A percentile compares a stretch with the other conserved stretches of the same genome.
Conservation (phyloP, 1,140 invertebrate species). For the Drosophila prosaltans region DNA sequence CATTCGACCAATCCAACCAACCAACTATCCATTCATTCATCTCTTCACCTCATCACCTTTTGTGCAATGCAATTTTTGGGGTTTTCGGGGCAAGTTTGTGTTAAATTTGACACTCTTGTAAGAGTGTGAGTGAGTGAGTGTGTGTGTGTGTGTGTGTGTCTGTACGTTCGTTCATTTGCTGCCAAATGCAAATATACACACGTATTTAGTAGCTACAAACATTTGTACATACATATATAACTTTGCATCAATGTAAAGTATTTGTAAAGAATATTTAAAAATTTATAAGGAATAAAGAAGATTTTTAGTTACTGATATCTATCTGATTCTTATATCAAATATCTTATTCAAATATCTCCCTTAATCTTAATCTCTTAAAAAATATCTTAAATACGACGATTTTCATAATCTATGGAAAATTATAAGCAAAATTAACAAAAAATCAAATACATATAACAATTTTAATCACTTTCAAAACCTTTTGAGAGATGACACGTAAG, state of each 20-base stretch:
- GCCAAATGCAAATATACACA: conserved; percentile 10
- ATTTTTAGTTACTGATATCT: no score
- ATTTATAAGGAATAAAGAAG: background rate
- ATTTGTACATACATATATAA: background rate
- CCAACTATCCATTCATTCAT: background rate
- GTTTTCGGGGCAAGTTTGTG: conserved; percentile 9
- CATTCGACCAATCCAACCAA: background rate
- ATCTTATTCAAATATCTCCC: no score
- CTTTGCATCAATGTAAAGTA: no score
- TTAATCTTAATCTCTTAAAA: no score
- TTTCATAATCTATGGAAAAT: no score
- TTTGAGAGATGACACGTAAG: no score
- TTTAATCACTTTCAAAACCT: no score
- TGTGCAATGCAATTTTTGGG: background rate
- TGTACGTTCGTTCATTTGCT: conserved; percentile 11
- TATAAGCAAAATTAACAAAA: no score
- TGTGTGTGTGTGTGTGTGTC: no score
- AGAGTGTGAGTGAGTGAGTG: background rate
- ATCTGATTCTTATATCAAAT: no score
- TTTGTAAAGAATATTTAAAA: background rate
- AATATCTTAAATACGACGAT: no score
- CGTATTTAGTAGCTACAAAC: conserved; percentile 44
- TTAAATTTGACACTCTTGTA: conserved; percentile 39
- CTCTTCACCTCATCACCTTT: background rate
- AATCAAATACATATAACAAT: no score